Evolutionary conservation across 1,140 invertebrate species (phyloP), one percentile per base, ranked within the genome.

Genomic region (Berghia stephanieae): DNA sequence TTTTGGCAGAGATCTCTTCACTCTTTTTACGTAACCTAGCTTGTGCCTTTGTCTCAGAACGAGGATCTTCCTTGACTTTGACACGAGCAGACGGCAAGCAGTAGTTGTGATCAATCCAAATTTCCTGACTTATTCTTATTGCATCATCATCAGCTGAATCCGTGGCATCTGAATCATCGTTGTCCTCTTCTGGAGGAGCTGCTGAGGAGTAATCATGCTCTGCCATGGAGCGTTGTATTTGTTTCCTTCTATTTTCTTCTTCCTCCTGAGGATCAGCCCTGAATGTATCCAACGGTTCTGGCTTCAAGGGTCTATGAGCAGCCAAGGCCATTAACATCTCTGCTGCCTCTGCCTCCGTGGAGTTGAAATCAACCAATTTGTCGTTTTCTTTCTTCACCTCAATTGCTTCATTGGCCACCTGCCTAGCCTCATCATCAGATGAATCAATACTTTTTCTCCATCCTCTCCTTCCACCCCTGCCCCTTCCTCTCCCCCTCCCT

Each of bases 91-190:
- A 82, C 24, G 81, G 83, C 57, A 84, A 81, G 78, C 86, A 88
- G 80, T 88, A 88, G 75, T 85, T 87, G 52, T 89, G 88, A 73
- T 89, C 88, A 21, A 87, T 85, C 80, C 83, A 85, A 21, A 89
- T 81, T 66, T 85, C 81, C 16, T 78, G 63, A 13, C 78, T 72
- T 18, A 81, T 77, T 4, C 78, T 74, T 42, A 80, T 77, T 18
- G 79, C 80, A n/a, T 81, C 82, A 46, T 87, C 86, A 40, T 87
- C 86, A 10, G 84, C 83, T 1, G 85, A 86, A 57, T 83, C 80
- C 13, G 86, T 86, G 36, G 78, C 79, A 27, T 83, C 82, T 0
- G 84, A 82, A 34, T 82, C 80, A 68, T 77, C 57, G 3, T 63
- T 71, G 16, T 80, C 63, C 27, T 67, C 44, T 1, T 21, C 44